phyloP scores from a whole-genome alignment of 2,113 vertebrate species.

The Fulica atra region DNA sequence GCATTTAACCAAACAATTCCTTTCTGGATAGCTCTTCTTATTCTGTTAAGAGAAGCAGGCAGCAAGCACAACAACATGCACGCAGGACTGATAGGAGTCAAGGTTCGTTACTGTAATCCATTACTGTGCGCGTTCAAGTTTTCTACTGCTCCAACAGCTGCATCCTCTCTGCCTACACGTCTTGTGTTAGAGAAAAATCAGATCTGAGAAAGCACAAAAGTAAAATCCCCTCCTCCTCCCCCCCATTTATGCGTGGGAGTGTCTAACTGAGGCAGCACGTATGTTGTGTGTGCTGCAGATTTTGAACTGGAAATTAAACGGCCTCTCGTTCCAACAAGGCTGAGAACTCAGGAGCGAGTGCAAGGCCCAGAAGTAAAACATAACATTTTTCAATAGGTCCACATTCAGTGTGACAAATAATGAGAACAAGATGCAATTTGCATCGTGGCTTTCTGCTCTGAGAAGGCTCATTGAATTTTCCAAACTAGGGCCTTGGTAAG shows the following conservation, averaged over 20 bases:
- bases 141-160: constrained; percentile 3
- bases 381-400: not conserved
- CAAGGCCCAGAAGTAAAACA: not conserved
- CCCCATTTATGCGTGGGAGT: too few species aligned
- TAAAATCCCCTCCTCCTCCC: not conserved
- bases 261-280: not conserved
- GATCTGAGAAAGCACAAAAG: not conserved
- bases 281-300: accelerated
- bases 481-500: not conserved
- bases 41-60: not conserved
- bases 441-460: not conserved
- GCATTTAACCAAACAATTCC: not conserved
- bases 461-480: not conserved
- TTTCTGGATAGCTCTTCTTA: not conserved
- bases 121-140: not conserved
- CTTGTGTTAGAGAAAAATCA: constrained; percentile 1
- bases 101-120: not conserved
- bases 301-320: not conserved
- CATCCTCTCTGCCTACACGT: not conserved
- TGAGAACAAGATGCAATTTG: not conserved
- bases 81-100: not conserved
- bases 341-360: accelerated
- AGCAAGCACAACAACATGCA: not conserved
- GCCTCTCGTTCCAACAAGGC: not conserved
- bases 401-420: not conserved